Evolutionary conservation across 2,888 invertebrate species (phyloP).

Genomic region (Drosophila borborema): DNA sequence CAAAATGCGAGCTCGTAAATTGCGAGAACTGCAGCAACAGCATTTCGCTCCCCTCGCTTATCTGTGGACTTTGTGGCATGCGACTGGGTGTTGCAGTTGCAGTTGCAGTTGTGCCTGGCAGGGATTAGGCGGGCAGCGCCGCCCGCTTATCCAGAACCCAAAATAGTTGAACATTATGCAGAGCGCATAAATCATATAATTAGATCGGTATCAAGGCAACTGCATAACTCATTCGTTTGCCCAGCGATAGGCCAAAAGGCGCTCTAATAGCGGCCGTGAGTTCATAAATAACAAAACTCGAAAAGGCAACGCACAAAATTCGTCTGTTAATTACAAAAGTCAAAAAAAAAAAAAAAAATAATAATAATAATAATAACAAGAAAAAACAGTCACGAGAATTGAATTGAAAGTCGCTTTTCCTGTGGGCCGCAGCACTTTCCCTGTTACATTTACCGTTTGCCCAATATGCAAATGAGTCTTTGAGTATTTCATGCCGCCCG

Average conservation of each 20-base stretch:
- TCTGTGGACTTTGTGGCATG: slow-evolving; percentile 28
- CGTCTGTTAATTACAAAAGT: slow-evolving; percentile 63
- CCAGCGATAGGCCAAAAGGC: slow-evolving; percentile 56
- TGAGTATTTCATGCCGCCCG: slow-evolving; percentile 55
- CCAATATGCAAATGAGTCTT: slow-evolving; percentile 81
- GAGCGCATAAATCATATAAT: slow-evolving; percentile 70
- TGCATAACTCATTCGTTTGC: slow-evolving; percentile 43
- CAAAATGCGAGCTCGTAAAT: slow-evolving; percentile 74
- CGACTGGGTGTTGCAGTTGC: slow-evolving; percentile 12
- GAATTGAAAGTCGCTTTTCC: slow-evolving; percentile 44
- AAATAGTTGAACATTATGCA: slow-evolving; percentile 67
- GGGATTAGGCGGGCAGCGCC: slow-evolving; percentile 46
- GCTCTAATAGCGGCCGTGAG: slow-evolving; percentile 29
- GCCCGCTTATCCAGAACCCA: slow-evolving; percentile 38
- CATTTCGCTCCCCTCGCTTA: slow-evolving; percentile 33
- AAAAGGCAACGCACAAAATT: slow-evolving; percentile 43
- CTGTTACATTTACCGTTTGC: slow-evolving; percentile 67
- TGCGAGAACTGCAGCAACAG: slow-evolving; percentile 39
- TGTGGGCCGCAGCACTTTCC: slow-evolving; percentile 71
- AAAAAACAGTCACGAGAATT: slow-evolving; percentile 17
- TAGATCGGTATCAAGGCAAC: slow-evolving; percentile 63
- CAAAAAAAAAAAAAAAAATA: background rate
- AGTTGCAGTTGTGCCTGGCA: slow-evolving; percentile 18
- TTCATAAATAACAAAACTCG: slow-evolving; percentile 25
- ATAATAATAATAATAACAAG: too few species aligned